Evolutionary conservation across 2,888 invertebrate genomes (phyloP), one percentile per base, ranked within the genome.

Genomic region (Muschampia plurimacula): DNA sequence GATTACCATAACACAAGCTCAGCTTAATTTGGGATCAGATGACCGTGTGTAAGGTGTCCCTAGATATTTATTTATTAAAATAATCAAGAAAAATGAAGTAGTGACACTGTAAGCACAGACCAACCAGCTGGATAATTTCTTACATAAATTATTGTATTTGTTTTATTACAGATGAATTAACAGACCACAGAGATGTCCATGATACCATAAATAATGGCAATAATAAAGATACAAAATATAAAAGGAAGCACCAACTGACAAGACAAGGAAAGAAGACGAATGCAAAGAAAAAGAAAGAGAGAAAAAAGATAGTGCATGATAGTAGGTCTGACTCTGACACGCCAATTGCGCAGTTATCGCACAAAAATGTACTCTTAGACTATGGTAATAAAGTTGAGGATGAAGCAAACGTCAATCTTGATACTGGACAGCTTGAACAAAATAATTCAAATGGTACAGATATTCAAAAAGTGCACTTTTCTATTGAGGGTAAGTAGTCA

Each of bases 321-420:
- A 59, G 32, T 32, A 32, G 13, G 32, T 22, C 6, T 59, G 59
- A 59, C 12, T 59, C 57, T 59, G 59, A 59, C 13, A 59, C 59
- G 1, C 32, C 32, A 13, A 32, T 59, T 59, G 59, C 22, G 2
- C 59, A 32, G 32, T 32, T 59, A 32, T 59, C 59, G 9, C 32
- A 15, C 32, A 59, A 59, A 59, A 59, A 13, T 59, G 13, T 13
- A 59, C 12, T 59, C 22, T 59, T 32, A 32, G 32, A 2, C 2
- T 15, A 22, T 13, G 32, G 12, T 4, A 59, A 32, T 32, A 59
- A 59, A 59, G 28, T 13, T 32, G 59, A 55, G 13, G 13, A 59
- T 32, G 12, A 4, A 2, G 32, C 10, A 32, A 59, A 59, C 12
- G 32, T 13, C 2, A 13, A 1, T 32, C 12, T 36, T 36, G 12